Evolutionary conservation across 2,888 invertebrate species (phyloP).

Genomic region (Cancer borealis): DNA sequence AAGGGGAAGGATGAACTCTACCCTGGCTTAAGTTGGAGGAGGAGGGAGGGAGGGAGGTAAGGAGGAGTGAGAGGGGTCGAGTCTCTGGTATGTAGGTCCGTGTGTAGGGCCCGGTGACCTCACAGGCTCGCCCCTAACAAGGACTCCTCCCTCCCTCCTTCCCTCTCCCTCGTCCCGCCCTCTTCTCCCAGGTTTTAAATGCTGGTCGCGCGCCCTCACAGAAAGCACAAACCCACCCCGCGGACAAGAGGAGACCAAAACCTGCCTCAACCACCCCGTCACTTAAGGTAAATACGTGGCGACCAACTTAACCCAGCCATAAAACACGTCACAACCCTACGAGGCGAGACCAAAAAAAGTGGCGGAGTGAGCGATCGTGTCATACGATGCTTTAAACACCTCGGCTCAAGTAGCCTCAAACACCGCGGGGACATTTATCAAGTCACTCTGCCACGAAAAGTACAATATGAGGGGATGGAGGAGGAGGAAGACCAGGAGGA

Average conservation of each 20-base stretch:
- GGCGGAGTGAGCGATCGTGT: slow-evolving; percentile 24
- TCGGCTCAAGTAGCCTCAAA: slow-evolving; percentile 9
- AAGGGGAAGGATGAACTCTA: background rate
- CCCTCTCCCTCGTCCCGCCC: slow-evolving; percentile 8
- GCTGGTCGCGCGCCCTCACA: slow-evolving; percentile 59
- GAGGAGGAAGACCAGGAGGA: background rate
- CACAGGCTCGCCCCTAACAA: slow-evolving; percentile 46
- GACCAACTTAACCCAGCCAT: slow-evolving; percentile 9
- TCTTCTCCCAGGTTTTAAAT: slow-evolving; percentile 55
- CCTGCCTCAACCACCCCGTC: background rate
- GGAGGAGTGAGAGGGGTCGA: slow-evolving; percentile 26
- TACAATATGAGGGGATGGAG: background rate
- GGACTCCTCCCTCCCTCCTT: slow-evolving; percentile 24
- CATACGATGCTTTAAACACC: slow-evolving; percentile 23
- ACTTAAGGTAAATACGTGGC: background rate
- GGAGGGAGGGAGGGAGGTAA: background rate
- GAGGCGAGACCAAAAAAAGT: background rate
- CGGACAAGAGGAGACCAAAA: slow-evolving; percentile 22
- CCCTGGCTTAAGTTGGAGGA: background rate
- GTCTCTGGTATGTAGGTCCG: slow-evolving; percentile 46
- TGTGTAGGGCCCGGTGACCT: slow-evolving; percentile 57
- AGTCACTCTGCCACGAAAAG: background rate
- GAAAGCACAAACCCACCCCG: slow-evolving; percentile 54
- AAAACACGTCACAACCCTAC: slow-evolving; percentile 26
- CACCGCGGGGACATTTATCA: slow-evolving; percentile 24